Evolutionary conservation across 1,140 invertebrate genomes (phyloP).

Genomic region (Anadara kagoshimensis): DNA sequence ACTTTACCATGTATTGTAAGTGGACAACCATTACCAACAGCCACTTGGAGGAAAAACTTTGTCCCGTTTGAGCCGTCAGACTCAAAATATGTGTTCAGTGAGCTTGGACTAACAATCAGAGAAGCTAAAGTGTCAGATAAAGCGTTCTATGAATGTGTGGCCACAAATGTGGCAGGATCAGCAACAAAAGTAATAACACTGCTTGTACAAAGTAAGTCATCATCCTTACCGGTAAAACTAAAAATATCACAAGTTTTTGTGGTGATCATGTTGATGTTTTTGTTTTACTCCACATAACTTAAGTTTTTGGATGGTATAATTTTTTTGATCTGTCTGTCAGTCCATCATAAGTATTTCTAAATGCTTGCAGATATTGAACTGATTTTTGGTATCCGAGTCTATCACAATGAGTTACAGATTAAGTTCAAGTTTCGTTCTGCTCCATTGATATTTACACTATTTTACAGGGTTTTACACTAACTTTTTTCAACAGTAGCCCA

Average conservation of each 20-base stretch:
- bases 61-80: slow-evolving; percentile 49
- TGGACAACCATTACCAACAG: slow-evolving; percentile 67
- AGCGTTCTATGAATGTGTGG: slow-evolving; percentile 76
- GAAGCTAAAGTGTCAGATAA: slow-evolving; percentile 65
- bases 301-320: neutral
- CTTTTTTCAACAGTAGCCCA: no score
- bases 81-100: slow-evolving; percentile 42
- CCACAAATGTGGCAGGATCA: slow-evolving; percentile 74
- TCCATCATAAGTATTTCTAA: no score
- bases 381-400: no score
- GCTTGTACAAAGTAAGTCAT: slow-evolving; percentile 62
- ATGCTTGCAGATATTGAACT: no score
- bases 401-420: no score
- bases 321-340: neutral
- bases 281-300: neutral
- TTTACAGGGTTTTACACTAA: no score
- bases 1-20: slow-evolving; percentile 66
- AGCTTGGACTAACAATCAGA: slow-evolving; percentile 56
- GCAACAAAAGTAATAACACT: slow-evolving; percentile 57
- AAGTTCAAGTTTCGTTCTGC: no score
- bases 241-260: neutral
- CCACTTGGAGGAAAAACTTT: slow-evolving; percentile 70
- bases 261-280: neutral
- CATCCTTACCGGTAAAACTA: neutral
- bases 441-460: no score